Evolutionary conservation across 2,797 vertebrate genomes (phyloP), one percentile per base, ranked within the genome.

Genomic region (Leptatherina wallacei): DNA sequence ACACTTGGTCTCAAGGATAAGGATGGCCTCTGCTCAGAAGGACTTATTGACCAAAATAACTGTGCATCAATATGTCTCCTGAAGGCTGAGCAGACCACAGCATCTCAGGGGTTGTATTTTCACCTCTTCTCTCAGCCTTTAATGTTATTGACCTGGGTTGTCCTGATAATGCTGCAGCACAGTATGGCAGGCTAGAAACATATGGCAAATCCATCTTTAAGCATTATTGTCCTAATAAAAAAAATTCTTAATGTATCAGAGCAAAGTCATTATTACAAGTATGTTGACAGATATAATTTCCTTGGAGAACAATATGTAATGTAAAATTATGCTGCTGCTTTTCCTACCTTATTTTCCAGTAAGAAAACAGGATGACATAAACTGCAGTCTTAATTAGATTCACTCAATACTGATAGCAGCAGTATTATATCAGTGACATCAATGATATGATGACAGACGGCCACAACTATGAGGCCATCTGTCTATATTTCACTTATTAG

Each of bases 41-140:
- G 91, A 93, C 90, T 91, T 94, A 95, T 94, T 95, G 94, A 95
- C 93, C 89, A 93, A 94, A 95, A 95, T 93, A 93, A 92, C 91
- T 80, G 82, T 89, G 89, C 90, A 86, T 94, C 91, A 94, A 94
- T 94, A 93, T 85, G 88, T 92, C 92, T 91, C 92, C 92, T 81
- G 87, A 92, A 94, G 92, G 91, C 92, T 91, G 85, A 88, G 90
- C 82, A 78, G 84, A 78, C 87, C 83, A 82, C 74, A 52, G 85
- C 85, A 77, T 89, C 88, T 84, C 83, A 88, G 80, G 74, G 88
- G 77, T 87, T 92, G 89, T 89, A 90, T 94, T 92, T 93, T 91
- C 82, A 89, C 88, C 79, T 75, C 80, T 77, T 81, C 81, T 70
- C 73, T 73, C 80, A 84, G 77, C 80, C 80, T 84, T 84, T 92